These are phyloP conservation scores for Pimephales promelas DNA, from an alignment of 2,113 vertebrate genomes.

Conservation along the genomic window DNA sequence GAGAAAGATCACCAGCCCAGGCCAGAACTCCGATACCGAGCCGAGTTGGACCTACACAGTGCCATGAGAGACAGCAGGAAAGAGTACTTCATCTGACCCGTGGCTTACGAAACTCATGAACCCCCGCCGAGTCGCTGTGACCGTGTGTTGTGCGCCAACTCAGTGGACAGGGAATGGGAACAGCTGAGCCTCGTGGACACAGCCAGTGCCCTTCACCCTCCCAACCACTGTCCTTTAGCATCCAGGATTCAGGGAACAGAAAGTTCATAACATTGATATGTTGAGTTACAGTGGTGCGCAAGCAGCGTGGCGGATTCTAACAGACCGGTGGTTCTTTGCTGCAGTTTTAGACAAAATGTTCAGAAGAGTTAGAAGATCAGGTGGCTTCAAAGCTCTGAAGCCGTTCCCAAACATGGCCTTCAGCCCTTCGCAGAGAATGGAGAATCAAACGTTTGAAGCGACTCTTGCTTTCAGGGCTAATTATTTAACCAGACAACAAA, in stretches of 20 bases:
- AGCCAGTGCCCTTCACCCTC: conserved; percentile 24
- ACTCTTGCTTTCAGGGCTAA: conserved; percentile 42
- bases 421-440: conserved; percentile 21
- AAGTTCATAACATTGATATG: conserved; percentile 6
- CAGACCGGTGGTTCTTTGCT: not conserved
- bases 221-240: conserved; percentile 34
- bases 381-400: conserved; percentile 38
- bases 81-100: conserved; percentile 85
- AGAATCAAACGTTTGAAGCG: conserved; percentile 25
- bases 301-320: not conserved
- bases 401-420: conserved; percentile 41
- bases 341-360: not conserved
- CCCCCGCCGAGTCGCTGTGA: conserved; percentile 13
- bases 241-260: conserved; percentile 37
- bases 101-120: not conserved
- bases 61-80: conserved; percentile 82
- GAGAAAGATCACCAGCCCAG: conserved; percentile 81
- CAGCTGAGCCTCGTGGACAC: conserved; percentile 26
- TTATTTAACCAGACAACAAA: conserved; percentile 48
- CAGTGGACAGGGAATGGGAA: conserved; percentile 26
- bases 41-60: conserved; percentile 82
- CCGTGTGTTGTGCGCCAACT: not conserved
- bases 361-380: conserved; percentile 30
- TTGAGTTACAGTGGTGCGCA: not conserved
- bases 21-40: conserved; percentile 77